These are phyloP conservation scores for Lacerta agilis DNA, from an alignment of 2,797 vertebrate genomes.

Conservation along the genomic window DNA sequence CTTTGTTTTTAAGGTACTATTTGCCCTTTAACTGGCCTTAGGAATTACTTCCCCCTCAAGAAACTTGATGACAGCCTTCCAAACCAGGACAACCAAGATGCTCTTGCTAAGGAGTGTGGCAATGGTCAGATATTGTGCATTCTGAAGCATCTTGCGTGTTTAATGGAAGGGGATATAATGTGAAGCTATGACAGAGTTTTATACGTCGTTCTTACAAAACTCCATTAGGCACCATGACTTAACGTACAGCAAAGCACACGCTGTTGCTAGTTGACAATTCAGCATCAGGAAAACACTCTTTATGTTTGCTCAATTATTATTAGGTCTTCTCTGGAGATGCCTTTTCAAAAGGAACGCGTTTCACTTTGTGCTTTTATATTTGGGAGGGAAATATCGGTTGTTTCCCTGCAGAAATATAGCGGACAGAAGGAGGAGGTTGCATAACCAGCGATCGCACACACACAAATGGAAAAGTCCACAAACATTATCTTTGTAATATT, in stretches of 20 bases:
- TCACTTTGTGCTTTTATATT: background rate
- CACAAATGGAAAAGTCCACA: background rate
- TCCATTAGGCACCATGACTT: background rate
- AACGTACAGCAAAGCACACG: background rate
- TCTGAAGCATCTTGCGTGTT: background rate
- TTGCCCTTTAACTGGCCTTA: constrained; percentile 7
- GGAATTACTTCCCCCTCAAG: constrained; percentile 24
- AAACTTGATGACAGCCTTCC: constrained; percentile 5
- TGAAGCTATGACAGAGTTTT: background rate
- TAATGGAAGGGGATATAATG: constrained; percentile 9
- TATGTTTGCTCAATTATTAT: background rate
- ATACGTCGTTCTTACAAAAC: background rate
- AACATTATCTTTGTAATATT: background rate
- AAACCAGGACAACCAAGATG: background rate
- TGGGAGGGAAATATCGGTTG: background rate
- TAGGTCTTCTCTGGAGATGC: constrained; percentile 12
- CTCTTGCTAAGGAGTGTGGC: background rate
- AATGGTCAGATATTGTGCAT: background rate
- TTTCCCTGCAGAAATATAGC: fast-evolving
- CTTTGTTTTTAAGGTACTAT: background rate
- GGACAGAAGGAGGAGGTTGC: background rate
- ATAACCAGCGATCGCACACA: background rate
- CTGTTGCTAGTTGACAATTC: background rate
- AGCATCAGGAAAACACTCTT: background rate
- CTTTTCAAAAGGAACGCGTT: background rate